Base-by-base conservation (phyloP, 2,113 vertebrate species). In the Aptenodytes patagonicus region DNA sequence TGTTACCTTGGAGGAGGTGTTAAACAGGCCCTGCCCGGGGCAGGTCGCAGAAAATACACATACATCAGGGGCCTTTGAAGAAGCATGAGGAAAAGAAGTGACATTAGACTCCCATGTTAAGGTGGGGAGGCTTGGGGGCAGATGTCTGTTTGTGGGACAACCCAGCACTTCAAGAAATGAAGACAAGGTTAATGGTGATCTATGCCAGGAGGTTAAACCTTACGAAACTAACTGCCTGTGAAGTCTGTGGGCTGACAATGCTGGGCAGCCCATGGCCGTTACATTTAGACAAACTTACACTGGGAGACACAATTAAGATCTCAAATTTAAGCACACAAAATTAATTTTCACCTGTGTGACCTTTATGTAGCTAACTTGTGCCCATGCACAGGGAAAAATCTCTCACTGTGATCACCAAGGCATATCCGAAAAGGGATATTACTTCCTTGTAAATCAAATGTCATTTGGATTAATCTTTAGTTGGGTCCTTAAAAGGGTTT, bases 401-500 rank as follows among this genome's bases (percentile, higher is more conserved):
- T 88, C 44, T 88, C 6, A 2, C 46, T 57, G 19, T 76, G 82
- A 80, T 86, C 58, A 73, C 54, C 21, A 69, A 85, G 47, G 9
- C 32, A 22, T 69, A 68, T 65, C 28, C 34, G 76, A 14, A 61
- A 83, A 80, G 36, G 11, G 83, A 26, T 36, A 40, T 69, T 83
- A 69, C 38, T 3, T 86, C 76, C 51, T 57, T 83, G 71, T 58
- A 80, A 92, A 90, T 52, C n/a, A 87, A 51, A 64, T 73, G 86
- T 73, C 46, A n/a, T 54, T 89, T 64, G 51, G 34, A 91, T 93
- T 79, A 91, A 60, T 13, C 40, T 93, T 76, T 80, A 80, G 7
- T 34, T 61, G 17, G 8, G 16, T 55, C 28, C 46, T 91, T 79
- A 71, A 79, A 73, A 78, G 17, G 26, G 11, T 25, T 51, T 44